Conservation (phyloP, 2,113 vertebrate genomes). For the Elachura formosa region DNA sequence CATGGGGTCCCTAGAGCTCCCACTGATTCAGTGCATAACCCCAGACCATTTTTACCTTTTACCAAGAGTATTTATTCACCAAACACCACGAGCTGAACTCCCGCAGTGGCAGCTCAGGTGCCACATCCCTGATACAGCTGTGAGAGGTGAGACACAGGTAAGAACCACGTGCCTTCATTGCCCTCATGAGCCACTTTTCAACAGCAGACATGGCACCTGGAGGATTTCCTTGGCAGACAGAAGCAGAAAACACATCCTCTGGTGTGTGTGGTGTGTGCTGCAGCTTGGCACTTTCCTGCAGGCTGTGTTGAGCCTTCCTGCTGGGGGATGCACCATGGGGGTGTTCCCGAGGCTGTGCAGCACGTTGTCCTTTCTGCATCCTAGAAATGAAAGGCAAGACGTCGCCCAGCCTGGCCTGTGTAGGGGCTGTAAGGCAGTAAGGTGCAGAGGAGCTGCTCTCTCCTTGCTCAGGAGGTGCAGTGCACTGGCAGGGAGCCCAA, state of each 20-base stretch:
- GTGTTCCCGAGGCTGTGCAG: fast-evolving
- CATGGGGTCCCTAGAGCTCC: not conserved
- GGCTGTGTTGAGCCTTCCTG: not conserved
- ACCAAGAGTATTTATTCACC: not conserved
- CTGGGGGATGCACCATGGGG: fast-evolving
- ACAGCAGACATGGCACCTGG: fast-evolving
- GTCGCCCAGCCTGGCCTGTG: not conserved
- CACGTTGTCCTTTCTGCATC: not conserved
- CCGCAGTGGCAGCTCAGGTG: not conserved
- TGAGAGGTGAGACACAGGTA: not conserved
- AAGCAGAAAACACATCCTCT: not conserved
- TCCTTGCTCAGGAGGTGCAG: not conserved
- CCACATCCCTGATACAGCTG: fast-evolving
- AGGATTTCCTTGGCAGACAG: not conserved
- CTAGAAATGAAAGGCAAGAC: not conserved
- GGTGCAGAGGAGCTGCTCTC: not conserved
- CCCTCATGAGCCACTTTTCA: not conserved
- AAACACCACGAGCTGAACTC: not conserved
- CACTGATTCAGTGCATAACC: fast-evolving
- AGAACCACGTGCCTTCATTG: not conserved
- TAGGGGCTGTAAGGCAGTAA: not conserved
- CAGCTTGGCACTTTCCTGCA: not conserved
- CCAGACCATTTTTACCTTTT: not conserved
- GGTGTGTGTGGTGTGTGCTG: not conserved
- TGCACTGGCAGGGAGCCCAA: not conserved